A percentile compares a stretch with the other conserved stretches of the same genome.
Evolutionary conservation across 1,140 invertebrate species (phyloP).

Genomic region (Drosophila nikananu): DNA sequence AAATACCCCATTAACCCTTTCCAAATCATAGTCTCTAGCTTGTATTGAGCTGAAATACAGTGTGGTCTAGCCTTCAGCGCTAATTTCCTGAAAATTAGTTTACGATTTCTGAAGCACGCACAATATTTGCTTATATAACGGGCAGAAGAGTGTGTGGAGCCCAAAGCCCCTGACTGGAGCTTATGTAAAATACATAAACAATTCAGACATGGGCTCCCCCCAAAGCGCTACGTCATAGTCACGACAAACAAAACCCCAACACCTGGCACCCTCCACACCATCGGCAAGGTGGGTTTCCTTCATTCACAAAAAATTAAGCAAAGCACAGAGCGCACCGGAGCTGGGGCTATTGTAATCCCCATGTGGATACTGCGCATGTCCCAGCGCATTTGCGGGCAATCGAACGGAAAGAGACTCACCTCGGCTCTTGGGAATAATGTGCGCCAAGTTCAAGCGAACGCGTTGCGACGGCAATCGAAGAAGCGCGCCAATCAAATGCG

Average conservation of each 20-base stretch:
- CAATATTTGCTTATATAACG: slow-evolving; percentile 32
- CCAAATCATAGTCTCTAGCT: not conserved
- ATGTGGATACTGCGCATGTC: slow-evolving; percentile 62
- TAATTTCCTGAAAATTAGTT: slow-evolving; percentile 18
- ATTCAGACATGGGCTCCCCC: slow-evolving; percentile 16
- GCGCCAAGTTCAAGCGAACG: slow-evolving; percentile 74
- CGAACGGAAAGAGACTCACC: slow-evolving; percentile 63
- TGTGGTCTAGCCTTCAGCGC: no score
- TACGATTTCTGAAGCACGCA: slow-evolving; percentile 28
- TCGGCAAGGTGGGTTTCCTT: slow-evolving; percentile 40
- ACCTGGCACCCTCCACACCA: not conserved
- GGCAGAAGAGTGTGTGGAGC: not conserved
- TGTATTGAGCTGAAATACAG: not conserved
- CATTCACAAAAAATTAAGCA: slow-evolving; percentile 71
- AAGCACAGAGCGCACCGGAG: slow-evolving; percentile 37
- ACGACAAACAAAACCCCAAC: slow-evolving; percentile 8
- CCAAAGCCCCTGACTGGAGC: slow-evolving; percentile 4
- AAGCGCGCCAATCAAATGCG: slow-evolving; percentile 81
- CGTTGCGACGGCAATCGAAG: slow-evolving; percentile 66
- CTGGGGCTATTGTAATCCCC: slow-evolving; percentile 7
- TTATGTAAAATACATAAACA: slow-evolving; percentile 52
- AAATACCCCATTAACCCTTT: slow-evolving; percentile 1
- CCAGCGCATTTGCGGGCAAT: slow-evolving; percentile 62
- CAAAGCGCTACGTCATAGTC: slow-evolving; percentile 41
- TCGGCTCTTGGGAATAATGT: slow-evolving; percentile 49